A percentile compares a stretch with the other conserved stretches of the same genome.
Evolutionary conservation across 2,888 invertebrate species (phyloP).

Genomic region (Tachina fera): DNA sequence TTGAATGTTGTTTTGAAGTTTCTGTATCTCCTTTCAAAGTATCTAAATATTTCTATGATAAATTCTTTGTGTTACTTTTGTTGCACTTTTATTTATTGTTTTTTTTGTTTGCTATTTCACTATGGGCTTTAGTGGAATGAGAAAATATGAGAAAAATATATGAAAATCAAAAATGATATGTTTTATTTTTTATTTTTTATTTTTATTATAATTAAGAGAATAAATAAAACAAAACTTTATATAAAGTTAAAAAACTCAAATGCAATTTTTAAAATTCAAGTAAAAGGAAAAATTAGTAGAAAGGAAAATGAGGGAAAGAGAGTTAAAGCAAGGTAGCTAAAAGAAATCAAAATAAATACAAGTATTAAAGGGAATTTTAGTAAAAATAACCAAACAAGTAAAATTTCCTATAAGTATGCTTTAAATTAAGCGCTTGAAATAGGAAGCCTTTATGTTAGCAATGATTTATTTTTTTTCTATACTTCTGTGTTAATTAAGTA

Average conservation of each 20-base stretch:
- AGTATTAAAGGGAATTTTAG: neutral
- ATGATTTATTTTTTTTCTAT: slow-evolving; percentile 1
- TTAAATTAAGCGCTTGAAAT: slow-evolving; percentile 10
- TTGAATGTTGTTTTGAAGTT: slow-evolving; percentile 43
- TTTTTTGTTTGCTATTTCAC: slow-evolving; percentile 16
- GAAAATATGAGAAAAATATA: neutral
- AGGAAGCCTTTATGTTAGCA: slow-evolving; percentile 16
- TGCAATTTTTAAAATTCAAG: slow-evolving; percentile 27
- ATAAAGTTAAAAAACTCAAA: slow-evolving; percentile 27
- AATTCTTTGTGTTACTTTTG: slow-evolving; percentile 63
- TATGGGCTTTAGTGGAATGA: slow-evolving; percentile 26
- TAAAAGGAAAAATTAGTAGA: slow-evolving; percentile 13
- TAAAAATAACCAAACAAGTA: neutral
- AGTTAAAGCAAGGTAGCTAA: neutral
- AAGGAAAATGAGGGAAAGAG: neutral
- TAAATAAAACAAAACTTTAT: slow-evolving; percentile 37
- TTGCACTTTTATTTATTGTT: slow-evolving; percentile 68
- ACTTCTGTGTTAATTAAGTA: slow-evolving; percentile 54
- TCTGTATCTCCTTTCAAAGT: slow-evolving; percentile 19
- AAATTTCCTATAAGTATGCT: slow-evolving; percentile 37
- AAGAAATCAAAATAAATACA: slow-evolving; percentile 17
- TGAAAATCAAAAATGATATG: neutral
- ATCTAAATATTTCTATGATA: slow-evolving; percentile 53
- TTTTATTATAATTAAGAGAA: slow-evolving; percentile 61
- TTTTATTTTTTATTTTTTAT: too few relatives aligned